These are phyloP conservation scores for Urocyon cinereoargenteus DNA, from an alignment of 2,797 vertebrate species.

Conservation along the genomic window DNA sequence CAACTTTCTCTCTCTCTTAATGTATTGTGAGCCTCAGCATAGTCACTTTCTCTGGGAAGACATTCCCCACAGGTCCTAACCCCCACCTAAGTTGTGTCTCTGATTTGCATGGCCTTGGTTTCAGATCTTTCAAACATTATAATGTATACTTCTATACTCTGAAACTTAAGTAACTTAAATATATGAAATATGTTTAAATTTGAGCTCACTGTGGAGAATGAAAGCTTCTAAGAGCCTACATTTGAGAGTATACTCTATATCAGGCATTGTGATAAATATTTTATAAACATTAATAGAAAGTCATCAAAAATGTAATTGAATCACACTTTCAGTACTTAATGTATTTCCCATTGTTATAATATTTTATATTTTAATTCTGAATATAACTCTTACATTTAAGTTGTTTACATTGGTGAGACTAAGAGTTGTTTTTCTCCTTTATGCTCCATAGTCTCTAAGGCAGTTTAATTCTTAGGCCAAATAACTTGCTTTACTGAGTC, in stretches of 20 bases:
- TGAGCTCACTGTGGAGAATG: neutral
- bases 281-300: slow-evolving; percentile 23
- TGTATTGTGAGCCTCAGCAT: neutral
- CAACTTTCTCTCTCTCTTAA: neutral
- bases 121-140: neutral
- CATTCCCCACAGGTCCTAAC: neutral
- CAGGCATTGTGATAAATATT: slow-evolving; percentile 8
- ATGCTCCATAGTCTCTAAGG: neutral
- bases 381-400: slow-evolving; percentile 24
- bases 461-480: neutral
- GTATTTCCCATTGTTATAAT: neutral
- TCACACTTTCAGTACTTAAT: neutral
- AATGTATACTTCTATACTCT: neutral
- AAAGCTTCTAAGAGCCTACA: neutral
- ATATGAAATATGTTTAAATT: neutral
- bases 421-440: neutral
- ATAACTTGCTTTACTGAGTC: neutral
- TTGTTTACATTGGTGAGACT: neutral
- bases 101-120: neutral
- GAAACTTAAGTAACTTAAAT: neutral
- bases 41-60: neutral
- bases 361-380: slow-evolving; percentile 27
- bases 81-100: neutral
- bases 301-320: neutral
- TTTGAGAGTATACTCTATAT: neutral